Percentiles rank a stretch among this genome's conserved stretches.
Conservation (phyloP, 2,797 vertebrate genomes). For the Mormyrus proboscirostris region DNA sequence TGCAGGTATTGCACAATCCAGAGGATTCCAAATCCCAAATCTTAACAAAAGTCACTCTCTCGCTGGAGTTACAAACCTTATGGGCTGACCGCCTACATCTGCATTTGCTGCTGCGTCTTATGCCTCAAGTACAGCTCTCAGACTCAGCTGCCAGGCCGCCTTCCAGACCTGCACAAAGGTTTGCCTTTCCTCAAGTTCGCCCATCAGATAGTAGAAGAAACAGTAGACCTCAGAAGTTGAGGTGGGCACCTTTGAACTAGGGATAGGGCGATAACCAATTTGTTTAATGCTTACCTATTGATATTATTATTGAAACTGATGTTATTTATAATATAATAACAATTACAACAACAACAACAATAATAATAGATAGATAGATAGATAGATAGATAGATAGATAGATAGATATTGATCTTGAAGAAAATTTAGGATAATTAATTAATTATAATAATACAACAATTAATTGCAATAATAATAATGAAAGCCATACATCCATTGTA, state of each 20-base stretch:
- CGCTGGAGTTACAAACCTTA: conserved; percentile 3
- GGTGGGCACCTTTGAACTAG: background rate
- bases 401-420: background rate
- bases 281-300: background rate
- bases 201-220: background rate
- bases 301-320: background rate
- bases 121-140: background rate
- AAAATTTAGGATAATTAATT: background rate
- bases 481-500: background rate
- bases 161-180: background rate
- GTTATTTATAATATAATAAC: background rate
- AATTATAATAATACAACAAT: background rate
- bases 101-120: conserved; percentile 17
- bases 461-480: background rate
- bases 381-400: background rate
- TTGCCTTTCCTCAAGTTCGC: background rate
- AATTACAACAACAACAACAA: background rate
- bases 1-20: background rate
- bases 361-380: background rate
- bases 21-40: conserved; percentile 11
- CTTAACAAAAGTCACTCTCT: conserved; percentile 13
- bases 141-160: background rate
- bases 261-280: background rate
- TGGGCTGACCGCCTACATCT: conserved; percentile 17
- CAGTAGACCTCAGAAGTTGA: background rate